Base-by-base conservation (phyloP, 2,113 vertebrate species). In the Origma solitaria region DNA sequence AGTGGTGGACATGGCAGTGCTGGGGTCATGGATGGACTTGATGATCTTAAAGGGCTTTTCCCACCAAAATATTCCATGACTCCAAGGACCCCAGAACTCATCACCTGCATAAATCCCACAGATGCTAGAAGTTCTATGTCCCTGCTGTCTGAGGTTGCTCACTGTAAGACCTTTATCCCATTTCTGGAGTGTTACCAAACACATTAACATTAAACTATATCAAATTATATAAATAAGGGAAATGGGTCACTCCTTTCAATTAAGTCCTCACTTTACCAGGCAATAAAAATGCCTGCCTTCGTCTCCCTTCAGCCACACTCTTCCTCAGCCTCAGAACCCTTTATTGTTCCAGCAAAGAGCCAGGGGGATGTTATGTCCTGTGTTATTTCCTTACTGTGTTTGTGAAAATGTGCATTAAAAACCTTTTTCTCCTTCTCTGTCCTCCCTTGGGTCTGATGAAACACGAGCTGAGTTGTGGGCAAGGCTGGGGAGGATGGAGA, bases 251-350 rank as follows among this genome's bases (percentile, higher is more conserved):
- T 37, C 10, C 35, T 79, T 61, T 61, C 53, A 50, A 22, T 19
- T 66, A 78, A 68, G 51, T 78, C 49, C 51, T 60, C 14, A 3
- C 30, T 89, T 62, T 22, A 47, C 40, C 21, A 71, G 21, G 11
- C 10, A 42, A 79, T 58, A 76, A 82, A 79, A 79, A 23, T 8
- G 5, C 42, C 64, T 79, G 49, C 35, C 58, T 85, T 73, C 47
- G 56, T 81, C 80, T 73, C 40, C 64, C n/a, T 54, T 58, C 44
- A 65, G 40, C 76, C 61, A 13, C 72, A 45, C 31, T 76, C 83
- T 61, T 88, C 79, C 72, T 80, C 92, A 82, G 58, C 61, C 82
- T 84, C 64, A 42, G 78, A 88, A 83, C 61, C 40, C 49, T 78
- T 49, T 80, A 45, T 72, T 76, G 45, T 65, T 84, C 44, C 73